Conservation (phyloP, 1,140 invertebrate species). For the Danaus plexippus region DNA sequence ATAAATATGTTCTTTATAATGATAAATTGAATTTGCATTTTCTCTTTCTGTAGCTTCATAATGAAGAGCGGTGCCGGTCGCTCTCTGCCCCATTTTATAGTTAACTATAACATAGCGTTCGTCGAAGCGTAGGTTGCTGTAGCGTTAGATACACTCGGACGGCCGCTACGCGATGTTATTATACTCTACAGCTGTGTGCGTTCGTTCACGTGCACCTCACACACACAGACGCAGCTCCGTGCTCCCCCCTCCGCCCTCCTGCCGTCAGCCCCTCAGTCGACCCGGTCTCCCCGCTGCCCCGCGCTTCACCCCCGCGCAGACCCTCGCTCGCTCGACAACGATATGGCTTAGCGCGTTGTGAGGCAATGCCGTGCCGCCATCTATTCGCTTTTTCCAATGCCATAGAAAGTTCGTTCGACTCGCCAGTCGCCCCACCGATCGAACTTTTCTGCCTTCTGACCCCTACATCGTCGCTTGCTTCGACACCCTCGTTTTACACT, state of each 20-base stretch:
- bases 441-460: constrained; percentile 57
- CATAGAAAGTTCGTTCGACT: constrained; percentile 67
- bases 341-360: constrained; percentile 56
- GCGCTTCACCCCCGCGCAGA: constrained; percentile 26
- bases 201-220: constrained; percentile 32
- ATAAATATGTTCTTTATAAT: constrained; percentile 15
- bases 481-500: too few species aligned
- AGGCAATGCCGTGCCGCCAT: constrained; percentile 63
- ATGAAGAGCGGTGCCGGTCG: constrained; percentile 40
- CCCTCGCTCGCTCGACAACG: constrained; percentile 38
- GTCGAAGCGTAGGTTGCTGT: constrained; percentile 59
- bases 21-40: constrained; percentile 20
- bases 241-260: constrained; percentile 22
- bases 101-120: constrained; percentile 52
- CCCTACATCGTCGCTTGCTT: too few species aligned
- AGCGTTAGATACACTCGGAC: constrained; percentile 58
- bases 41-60: constrained; percentile 32
- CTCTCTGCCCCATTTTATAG: constrained; percentile 59
- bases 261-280: neutral
- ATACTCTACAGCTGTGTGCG: constrained; percentile 39
- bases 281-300: constrained; percentile 18
- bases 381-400: constrained; percentile 65
- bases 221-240: constrained; percentile 30
- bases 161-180: constrained; percentile 60
- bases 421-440: constrained; percentile 45